Percentiles rank a stretch among this genome's conserved stretches.
phyloP scores from a whole-genome alignment of 2,888 invertebrate species.

The Metellina segmentata region DNA sequence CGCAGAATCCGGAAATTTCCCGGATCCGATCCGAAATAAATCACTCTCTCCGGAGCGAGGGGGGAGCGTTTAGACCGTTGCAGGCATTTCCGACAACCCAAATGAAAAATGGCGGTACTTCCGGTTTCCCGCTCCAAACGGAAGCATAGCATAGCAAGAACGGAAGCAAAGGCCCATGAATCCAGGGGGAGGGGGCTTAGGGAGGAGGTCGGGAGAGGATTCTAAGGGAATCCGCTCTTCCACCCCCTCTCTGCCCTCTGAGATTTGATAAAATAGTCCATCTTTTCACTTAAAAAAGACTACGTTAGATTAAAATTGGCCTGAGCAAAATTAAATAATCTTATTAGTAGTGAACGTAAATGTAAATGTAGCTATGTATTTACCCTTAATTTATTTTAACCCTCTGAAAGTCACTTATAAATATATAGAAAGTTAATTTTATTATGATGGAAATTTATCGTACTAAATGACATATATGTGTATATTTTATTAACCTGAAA shows the following conservation, averaged over 20 bases:
- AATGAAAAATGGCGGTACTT: conserved; percentile 73
- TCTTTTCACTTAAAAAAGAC: too few relatives aligned
- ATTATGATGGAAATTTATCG: too few relatives aligned
- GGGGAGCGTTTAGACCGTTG: conserved; percentile 33
- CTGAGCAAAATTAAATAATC: too few relatives aligned
- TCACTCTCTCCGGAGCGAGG: conserved; percentile 46
- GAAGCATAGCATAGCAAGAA: conserved; percentile 73
- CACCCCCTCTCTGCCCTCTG: neutral
- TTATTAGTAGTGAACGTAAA: too few relatives aligned
- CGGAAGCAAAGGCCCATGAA: conserved; percentile 59
- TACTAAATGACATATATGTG: too few relatives aligned
- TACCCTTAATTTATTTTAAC: too few relatives aligned
- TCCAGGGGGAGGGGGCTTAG: conserved; percentile 31
- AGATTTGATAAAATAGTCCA: too few relatives aligned
- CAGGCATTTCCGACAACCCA: conserved; percentile 60
- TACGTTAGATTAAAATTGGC: too few relatives aligned
- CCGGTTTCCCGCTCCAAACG: conserved; percentile 63
- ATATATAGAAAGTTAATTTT: too few relatives aligned
- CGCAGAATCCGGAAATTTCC: conserved; percentile 68
- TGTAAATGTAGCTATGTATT: too few relatives aligned
- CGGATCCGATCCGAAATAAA: conserved; percentile 72
- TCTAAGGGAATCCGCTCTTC: neutral
- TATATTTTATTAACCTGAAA: too few relatives aligned
- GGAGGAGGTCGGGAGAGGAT: conserved; percentile 9
- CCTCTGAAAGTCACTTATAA: too few relatives aligned